These are phyloP conservation scores for Tachina lurida DNA, from an alignment of 2,888 invertebrate species.

Conservation along the genomic window DNA sequence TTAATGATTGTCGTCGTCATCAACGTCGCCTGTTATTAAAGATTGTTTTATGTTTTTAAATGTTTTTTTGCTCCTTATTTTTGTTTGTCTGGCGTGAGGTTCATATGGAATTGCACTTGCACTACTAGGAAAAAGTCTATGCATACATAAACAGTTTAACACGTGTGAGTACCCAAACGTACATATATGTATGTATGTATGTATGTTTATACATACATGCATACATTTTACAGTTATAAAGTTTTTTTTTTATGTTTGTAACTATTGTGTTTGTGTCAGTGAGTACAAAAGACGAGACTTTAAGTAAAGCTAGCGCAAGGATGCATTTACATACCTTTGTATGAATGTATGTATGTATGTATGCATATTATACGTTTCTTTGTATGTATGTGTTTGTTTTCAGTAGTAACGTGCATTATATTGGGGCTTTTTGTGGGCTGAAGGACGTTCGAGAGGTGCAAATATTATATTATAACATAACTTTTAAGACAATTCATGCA, in stretches of 20 bases:
- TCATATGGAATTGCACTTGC: slow-evolving; percentile 62
- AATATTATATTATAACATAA: slow-evolving; percentile 47
- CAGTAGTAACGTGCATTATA: slow-evolving; percentile 46
- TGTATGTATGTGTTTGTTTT: slow-evolving; percentile 6
- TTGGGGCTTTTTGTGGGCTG: slow-evolving; percentile 70
- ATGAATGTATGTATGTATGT: background rate
- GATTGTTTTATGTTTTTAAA: slow-evolving; percentile 5
- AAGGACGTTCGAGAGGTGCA: slow-evolving; percentile 71
- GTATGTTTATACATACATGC: background rate
- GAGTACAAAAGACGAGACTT: slow-evolving; percentile 47
- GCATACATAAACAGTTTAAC: slow-evolving; percentile 20
- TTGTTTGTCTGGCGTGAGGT: slow-evolving; percentile 33
- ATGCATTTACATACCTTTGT: background rate
- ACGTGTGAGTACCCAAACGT: background rate
- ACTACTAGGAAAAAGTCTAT: slow-evolving; percentile 62
- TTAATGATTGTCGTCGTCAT: slow-evolving; percentile 51
- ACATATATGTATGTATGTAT: background rate
- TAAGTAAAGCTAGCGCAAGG: slow-evolving; percentile 7
- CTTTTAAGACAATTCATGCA: slow-evolving; percentile 53
- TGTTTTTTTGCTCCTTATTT: slow-evolving; percentile 12
- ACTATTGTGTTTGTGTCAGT: slow-evolving; percentile 45
- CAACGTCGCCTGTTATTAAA: slow-evolving; percentile 59
- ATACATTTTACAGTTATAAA: background rate
- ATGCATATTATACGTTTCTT: background rate
- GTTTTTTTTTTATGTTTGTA: background rate